Conservation (phyloP, 1,140 invertebrate genomes). For the Sycophila sp. region DNA sequence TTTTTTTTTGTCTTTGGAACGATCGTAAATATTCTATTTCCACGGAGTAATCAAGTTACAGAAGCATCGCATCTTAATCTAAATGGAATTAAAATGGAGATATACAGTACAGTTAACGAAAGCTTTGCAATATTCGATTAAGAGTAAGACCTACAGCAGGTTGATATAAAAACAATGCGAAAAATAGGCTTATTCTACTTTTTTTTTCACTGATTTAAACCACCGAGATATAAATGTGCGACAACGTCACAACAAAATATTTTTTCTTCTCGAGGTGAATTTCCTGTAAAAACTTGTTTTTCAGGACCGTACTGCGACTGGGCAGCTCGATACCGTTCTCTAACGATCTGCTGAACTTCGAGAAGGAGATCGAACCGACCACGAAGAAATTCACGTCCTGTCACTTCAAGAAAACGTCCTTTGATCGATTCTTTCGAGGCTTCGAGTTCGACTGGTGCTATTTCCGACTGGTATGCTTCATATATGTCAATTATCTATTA, state of each 20-base stretch:
- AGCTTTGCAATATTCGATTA: no score
- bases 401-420: slow-evolving; percentile 85
- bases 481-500: no score
- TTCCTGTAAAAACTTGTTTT: slow-evolving; percentile 52
- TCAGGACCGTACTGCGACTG: slow-evolving; percentile 81
- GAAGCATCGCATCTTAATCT: no score
- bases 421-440: slow-evolving; percentile 83
- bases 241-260: no score
- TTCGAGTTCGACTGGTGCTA: slow-evolving; percentile 90
- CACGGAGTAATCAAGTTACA: no score
- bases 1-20: no score
- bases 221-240: no score
- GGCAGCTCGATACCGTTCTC: slow-evolving; percentile 83
- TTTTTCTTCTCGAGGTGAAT: not conserved
- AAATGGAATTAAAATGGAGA: no score
- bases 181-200: not conserved
- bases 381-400: slow-evolving; percentile 80
- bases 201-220: not conserved
- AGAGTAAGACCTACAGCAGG: no score
- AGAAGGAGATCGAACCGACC: slow-evolving; percentile 83
- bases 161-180: no score
- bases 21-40: no score
- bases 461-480: slow-evolving; percentile 79
- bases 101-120: no score
- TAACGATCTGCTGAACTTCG: slow-evolving; percentile 75